These are phyloP conservation scores for Pseudoatta argentina DNA, from an alignment of 1,140 invertebrate genomes.

Conservation along the genomic window DNA sequence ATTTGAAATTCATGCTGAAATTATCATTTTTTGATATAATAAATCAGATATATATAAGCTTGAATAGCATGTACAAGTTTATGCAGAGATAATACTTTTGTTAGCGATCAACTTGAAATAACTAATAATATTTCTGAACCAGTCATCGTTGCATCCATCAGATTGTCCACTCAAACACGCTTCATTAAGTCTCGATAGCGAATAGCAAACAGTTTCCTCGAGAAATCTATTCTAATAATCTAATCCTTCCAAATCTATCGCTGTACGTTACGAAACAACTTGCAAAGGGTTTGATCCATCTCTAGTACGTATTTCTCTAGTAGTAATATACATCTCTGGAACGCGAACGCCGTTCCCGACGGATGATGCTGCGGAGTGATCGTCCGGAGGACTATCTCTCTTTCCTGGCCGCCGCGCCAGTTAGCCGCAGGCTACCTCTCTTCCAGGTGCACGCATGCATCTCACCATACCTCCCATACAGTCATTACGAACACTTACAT, in stretches of 20 bases:
- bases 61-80: background rate
- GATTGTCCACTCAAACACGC: slow-evolving; percentile 29
- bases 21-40: background rate
- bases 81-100: background rate
- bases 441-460: slow-evolving; percentile 70
- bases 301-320: slow-evolving; percentile 2
- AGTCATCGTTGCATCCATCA: slow-evolving; percentile 8
- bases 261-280: slow-evolving; percentile 30
- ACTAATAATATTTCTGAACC: slow-evolving; percentile 15
- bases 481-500: slow-evolving; percentile 72
- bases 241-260: slow-evolving; percentile 20
- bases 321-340: slow-evolving; percentile 3
- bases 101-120: slow-evolving; percentile 8
- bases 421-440: slow-evolving; percentile 47
- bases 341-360: slow-evolving; percentile 40
- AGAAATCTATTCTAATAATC: slow-evolving; percentile 7
- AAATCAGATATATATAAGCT: background rate
- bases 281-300: slow-evolving; percentile 28
- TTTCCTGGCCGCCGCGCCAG: slow-evolving; percentile 27
- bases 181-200: slow-evolving; percentile 37
- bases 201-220: slow-evolving; percentile 34
- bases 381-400: slow-evolving; percentile 47
- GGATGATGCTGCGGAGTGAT: slow-evolving; percentile 21
- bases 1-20: background rate
- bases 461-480: slow-evolving; percentile 58